Evolutionary conservation across 2,113 vertebrate species (phyloP).

Genomic region (Nestor notabilis): DNA sequence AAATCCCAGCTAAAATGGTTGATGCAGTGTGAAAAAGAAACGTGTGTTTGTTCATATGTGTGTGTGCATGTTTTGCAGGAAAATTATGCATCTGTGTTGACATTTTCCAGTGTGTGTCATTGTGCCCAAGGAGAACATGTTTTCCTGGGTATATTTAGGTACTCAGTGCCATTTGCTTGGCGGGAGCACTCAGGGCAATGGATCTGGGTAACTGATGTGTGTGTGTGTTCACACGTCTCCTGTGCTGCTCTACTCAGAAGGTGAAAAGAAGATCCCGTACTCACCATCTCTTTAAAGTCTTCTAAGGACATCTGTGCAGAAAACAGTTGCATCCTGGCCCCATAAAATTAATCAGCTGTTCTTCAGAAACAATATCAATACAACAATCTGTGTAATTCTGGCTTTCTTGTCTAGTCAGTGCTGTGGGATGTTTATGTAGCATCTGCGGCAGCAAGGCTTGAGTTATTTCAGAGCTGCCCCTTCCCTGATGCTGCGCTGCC

Average conservation of each 20-base stretch:
- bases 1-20: neutral
- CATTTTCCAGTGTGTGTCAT: neutral
- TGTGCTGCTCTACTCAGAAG: neutral
- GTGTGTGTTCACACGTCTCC: accelerated
- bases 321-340: neutral
- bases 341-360: neutral
- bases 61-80: neutral
- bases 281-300: neutral
- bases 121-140: neutral
- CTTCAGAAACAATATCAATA: neutral
- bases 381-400: neutral
- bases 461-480: neutral
- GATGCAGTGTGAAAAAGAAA: neutral
- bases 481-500: neutral
- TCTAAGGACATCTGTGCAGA: neutral
- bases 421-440: neutral
- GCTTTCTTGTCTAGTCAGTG: neutral
- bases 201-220: neutral
- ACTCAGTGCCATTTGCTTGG: neutral
- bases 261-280: neutral
- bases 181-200: neutral
- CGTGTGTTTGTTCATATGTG: accelerated
- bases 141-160: neutral
- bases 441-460: neutral
- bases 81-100: neutral